Conservation (phyloP, 2,113 vertebrate species). For the Columba livia region DNA sequence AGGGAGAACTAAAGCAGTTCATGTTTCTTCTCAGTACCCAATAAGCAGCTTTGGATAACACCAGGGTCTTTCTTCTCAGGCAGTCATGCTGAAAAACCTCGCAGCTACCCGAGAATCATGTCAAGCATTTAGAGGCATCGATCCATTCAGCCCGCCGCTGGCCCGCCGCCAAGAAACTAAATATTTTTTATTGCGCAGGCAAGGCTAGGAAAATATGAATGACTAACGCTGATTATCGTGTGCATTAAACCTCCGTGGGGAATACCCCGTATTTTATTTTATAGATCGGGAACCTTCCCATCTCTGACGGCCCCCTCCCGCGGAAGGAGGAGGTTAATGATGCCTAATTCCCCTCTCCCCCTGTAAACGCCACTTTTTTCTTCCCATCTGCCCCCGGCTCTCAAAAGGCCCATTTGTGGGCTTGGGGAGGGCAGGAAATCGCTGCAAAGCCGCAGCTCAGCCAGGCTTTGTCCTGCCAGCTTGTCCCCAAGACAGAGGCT, state of each 20-base stretch:
- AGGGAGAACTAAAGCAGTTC: conserved; percentile 45
- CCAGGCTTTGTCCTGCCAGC: neutral
- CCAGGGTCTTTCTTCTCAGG: conserved; percentile 83
- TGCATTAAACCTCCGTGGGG: conserved; percentile 64
- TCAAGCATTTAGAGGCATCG: conserved; percentile 78
- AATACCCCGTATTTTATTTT: neutral
- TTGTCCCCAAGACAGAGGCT: neutral
- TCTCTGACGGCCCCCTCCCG: neutral
- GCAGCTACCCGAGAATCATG: conserved; percentile 72
- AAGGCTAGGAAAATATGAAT: conserved; percentile 74
- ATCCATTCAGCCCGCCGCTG: conserved; percentile 72
- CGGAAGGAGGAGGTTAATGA: neutral
- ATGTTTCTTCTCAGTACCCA: conserved; percentile 55
- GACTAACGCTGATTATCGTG: conserved; percentile 65
- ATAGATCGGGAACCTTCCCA: neutral
- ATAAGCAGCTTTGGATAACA: conserved; percentile 74
- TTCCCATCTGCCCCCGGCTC: neutral
- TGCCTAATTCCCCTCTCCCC: neutral
- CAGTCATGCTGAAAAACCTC: conserved; percentile 83
- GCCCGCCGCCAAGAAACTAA: conserved; percentile 71
- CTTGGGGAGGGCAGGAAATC: neutral
- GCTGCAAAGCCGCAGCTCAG: neutral
- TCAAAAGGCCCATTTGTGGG: conserved; percentile 23
- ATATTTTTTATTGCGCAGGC: conserved; percentile 77
- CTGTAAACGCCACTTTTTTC: neutral